Evolutionary conservation across 1,140 invertebrate species (phyloP).

Genomic region (Callitettix versicolor): DNA sequence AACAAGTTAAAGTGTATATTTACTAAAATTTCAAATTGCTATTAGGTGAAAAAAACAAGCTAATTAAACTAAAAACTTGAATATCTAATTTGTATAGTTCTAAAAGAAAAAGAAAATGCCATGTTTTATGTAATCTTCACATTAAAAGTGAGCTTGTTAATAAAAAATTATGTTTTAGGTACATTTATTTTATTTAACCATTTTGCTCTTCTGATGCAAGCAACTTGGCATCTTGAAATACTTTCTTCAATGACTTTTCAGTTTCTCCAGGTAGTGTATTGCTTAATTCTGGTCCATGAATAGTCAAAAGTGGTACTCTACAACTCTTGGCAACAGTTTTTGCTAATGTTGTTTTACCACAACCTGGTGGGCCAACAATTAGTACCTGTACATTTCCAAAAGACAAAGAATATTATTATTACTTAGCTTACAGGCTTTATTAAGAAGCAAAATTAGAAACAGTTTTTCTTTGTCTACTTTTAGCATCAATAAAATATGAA

Average conservation of each 20-base stretch:
- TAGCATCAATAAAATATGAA: neutral
- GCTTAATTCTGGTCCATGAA: conserved; percentile 19
- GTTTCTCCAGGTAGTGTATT: conserved; percentile 35
- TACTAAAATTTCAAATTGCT: no score
- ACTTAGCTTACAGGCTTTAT: neutral
- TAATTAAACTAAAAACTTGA: no score
- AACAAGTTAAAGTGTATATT: no score
- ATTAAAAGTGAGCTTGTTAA: no score
- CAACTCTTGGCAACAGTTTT: conserved; percentile 14
- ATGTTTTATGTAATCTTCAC: no score
- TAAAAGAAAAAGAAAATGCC: no score
- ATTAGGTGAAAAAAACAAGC: no score
- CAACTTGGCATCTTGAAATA: conserved; percentile 32
- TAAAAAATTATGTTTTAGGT: no score
- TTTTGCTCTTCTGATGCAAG: conserved; percentile 21
- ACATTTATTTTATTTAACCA: conserved; percentile 1
- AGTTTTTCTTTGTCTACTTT: neutral
- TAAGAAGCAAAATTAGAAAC: no score
- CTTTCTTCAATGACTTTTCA: conserved; percentile 31
- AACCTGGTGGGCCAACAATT: conserved; percentile 24
- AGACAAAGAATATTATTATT: neutral
- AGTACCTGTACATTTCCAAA: conserved; percentile 20
- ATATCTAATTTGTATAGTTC: no score
- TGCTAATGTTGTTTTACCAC: conserved; percentile 25
- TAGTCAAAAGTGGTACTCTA: conserved; percentile 15